Base-by-base conservation (phyloP, 2,113 vertebrate genomes). In the Myiozetetes cayanensis region DNA sequence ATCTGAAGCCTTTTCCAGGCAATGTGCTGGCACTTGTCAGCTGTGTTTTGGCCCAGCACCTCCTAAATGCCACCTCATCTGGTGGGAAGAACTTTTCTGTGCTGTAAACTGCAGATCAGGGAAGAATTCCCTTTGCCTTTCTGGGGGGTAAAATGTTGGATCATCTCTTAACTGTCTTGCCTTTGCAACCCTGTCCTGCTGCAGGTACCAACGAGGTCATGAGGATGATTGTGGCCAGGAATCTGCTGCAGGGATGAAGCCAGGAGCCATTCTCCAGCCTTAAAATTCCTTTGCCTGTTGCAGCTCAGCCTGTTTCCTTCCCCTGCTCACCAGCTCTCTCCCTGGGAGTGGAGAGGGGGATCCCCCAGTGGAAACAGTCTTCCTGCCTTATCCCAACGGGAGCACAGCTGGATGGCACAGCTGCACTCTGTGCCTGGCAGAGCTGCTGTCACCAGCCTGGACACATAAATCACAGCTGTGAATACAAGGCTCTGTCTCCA, bases 121-220 rank as follows among this genome's bases (percentile, higher is more conserved):
- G 33, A 33, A 41, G n/a, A 81, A 66, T 33, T 62, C 21, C 65
- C 4, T 11, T 46, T 31, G 53, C 31, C 14, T 84, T 63, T 10
- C 0, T 1, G 11, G 21, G 4, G 23, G 8, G 10, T 3, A 46
- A 20, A 37, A 58, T 4, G 25, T 0, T 16, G 33, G 9, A 27
- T 9, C 12, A 6, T 27, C 12, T 43, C 39, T 39, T 77, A 37
- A 49, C 30, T 41, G 43, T 20, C 21, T 72, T 6, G 63, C 30
- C 62, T 78, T n/a, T 71, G 25, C 81, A 4, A 46, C 17, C 89
- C 79, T 46, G 2, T 65, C 70, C n/a, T 75, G 49, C 90, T 67
- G 23, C 93, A 99, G 99, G 99, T 94, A 99, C 99, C 90, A 99
- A 99, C 16, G 99, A 99, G 91, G 99, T 99, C 90, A 99, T 99